Percentiles rank a stretch among this genome's conserved stretches.
Evolutionary conservation across 2,888 invertebrate species (phyloP).

Genomic region (Lithophane socia): DNA sequence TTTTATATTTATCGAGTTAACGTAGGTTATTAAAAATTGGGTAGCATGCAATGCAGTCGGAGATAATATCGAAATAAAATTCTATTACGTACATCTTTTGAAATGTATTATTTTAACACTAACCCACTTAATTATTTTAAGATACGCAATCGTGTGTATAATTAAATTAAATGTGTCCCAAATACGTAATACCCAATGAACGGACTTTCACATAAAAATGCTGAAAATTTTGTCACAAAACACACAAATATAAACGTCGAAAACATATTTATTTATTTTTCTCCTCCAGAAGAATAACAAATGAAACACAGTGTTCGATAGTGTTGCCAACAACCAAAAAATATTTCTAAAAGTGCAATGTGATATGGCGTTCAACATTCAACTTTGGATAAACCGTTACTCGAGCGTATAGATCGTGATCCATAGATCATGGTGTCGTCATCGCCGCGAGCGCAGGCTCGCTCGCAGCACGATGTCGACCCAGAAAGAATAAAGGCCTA

Average conservation of each 20-base stretch:
- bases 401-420: constrained; percentile 80
- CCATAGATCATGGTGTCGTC: constrained; percentile 89
- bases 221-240: background rate
- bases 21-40: background rate
- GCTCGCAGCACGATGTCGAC: constrained; percentile 87
- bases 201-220: constrained; percentile 1
- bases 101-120: background rate
- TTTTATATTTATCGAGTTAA: background rate
- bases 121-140: background rate
- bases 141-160: background rate
- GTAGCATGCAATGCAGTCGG: background rate
- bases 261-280: constrained; percentile 11
- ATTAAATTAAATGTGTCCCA: background rate
- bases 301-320: constrained; percentile 35
- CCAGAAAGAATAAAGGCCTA: constrained; percentile 88
- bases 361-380: constrained; percentile 64
- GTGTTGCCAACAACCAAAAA: constrained; percentile 27
- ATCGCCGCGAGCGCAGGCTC: constrained; percentile 88
- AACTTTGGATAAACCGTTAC: constrained; percentile 66
- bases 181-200: constrained; percentile 40
- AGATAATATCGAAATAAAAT: background rate
- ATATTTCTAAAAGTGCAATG: constrained; percentile 59
- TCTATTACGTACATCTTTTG: background rate
- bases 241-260: constrained; percentile 28
- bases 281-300: constrained; percentile 21